These are phyloP conservation scores for Festucalex cinctus DNA, from an alignment of 2,113 vertebrate species.

Conservation along the genomic window DNA sequence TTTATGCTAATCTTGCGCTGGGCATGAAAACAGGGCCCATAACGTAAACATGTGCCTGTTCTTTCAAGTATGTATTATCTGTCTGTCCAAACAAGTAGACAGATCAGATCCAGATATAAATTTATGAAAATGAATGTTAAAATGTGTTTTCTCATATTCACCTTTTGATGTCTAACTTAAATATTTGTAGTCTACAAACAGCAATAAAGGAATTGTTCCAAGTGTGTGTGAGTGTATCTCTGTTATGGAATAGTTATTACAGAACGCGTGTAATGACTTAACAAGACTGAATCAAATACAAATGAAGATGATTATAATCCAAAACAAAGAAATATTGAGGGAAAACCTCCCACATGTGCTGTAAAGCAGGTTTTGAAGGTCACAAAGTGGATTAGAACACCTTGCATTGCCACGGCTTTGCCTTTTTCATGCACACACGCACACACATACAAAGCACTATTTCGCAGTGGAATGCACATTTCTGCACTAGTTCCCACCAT, in stretches of 20 bases:
- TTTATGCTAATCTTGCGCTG: too few species aligned
- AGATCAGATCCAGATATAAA: background rate
- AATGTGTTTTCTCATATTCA: background rate
- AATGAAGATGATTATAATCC: background rate
- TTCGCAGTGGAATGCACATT: constrained; percentile 36
- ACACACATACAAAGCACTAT: constrained; percentile 29
- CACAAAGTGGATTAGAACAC: constrained; percentile 54
- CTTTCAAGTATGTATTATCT: too few species aligned
- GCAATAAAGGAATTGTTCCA: background rate
- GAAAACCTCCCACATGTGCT: background rate
- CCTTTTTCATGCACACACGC: constrained; percentile 31
- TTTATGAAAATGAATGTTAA: background rate
- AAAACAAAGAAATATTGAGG: background rate
- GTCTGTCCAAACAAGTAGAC: too few species aligned
- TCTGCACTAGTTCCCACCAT: constrained; percentile 45
- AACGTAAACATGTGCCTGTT: too few species aligned
- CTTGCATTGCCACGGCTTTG: constrained; percentile 31
- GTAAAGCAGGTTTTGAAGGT: constrained; percentile 39
- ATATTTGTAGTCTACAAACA: background rate
- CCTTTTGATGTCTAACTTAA: background rate
- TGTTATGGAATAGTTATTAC: background rate
- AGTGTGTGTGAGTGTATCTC: too few species aligned
- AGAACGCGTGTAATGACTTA: background rate
- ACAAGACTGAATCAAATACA: background rate
- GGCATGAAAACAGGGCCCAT: too few species aligned